Conservation (phyloP, 2,888 invertebrate species). For the Sinelater perroti region DNA sequence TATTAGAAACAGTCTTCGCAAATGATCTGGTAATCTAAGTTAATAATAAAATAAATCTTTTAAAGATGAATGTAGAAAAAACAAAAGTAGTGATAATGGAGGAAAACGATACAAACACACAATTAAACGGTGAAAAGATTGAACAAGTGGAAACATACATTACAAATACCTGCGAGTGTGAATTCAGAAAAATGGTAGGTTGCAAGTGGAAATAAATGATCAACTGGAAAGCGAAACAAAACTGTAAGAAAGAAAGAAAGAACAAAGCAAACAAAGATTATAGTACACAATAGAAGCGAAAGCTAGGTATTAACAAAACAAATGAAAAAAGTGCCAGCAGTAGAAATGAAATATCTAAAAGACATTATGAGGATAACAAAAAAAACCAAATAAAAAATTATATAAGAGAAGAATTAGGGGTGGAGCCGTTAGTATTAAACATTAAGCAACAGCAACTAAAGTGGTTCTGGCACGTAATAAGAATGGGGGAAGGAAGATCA, state of each 20-base stretch:
- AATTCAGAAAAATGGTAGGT: too few relatives aligned
- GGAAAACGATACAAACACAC: too few relatives aligned
- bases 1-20: background rate
- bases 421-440: constrained; percentile 1
- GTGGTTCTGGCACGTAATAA: background rate
- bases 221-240: too few relatives aligned
- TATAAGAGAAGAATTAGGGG: background rate
- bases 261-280: background rate
- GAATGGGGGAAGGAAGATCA: background rate
- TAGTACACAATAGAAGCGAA: background rate
- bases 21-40: background rate
- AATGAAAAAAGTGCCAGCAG: too few relatives aligned
- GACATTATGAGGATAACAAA: background rate
- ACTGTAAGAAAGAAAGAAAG: background rate
- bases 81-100: background rate
- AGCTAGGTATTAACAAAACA: background rate
- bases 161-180: too few relatives aligned
- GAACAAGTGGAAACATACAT: background rate
- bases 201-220: too few relatives aligned
- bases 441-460: background rate
- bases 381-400: background rate
- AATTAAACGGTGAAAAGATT: background rate
- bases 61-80: constrained; percentile 20
- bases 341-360: too few relatives aligned
- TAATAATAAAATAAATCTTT: background rate